These are phyloP conservation scores for Sus cebifrons DNA, from an alignment of 2,797 vertebrate genomes.

Conservation along the genomic window DNA sequence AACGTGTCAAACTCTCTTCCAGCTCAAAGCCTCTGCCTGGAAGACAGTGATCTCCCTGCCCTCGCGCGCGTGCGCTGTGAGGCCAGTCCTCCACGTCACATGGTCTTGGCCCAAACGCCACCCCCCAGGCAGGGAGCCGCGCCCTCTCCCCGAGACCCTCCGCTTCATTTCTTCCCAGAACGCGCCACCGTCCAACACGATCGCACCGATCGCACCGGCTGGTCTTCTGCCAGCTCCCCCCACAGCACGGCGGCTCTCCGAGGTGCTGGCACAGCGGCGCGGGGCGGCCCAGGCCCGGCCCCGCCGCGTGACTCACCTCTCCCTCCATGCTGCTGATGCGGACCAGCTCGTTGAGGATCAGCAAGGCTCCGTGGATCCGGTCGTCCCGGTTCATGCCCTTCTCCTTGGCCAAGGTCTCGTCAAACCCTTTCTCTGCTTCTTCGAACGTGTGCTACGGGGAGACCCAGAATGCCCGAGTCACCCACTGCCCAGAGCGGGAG, in stretches of 20 bases:
- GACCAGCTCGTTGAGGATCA: constrained; percentile 98
- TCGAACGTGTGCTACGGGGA: constrained; percentile 96
- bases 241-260: accelerated
- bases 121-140: not conserved
- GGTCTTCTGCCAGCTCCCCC: not conserved
- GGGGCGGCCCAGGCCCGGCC: not conserved
- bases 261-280: accelerated
- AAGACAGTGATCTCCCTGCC: not conserved
- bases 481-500: not conserved
- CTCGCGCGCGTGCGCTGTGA: not conserved
- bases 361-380: constrained; percentile 96
- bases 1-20: not conserved
- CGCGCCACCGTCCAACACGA: not conserved
- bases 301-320: constrained; percentile 92
- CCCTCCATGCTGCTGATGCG: constrained; percentile 99
- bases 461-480: not conserved
- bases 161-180: not conserved
- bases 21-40: not conserved
- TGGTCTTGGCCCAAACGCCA: not conserved
- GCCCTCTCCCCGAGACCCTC: accelerated
- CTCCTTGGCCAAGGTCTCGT: constrained; percentile 98
- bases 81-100: not conserved
- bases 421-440: constrained; percentile 98
- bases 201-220: no score
- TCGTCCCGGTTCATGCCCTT: constrained; percentile 99